A percentile compares a stretch with the other conserved stretches of the same genome.
phyloP scores from a whole-genome alignment of 1,140 invertebrate species.

The Muscidifurax raptorellus region DNA sequence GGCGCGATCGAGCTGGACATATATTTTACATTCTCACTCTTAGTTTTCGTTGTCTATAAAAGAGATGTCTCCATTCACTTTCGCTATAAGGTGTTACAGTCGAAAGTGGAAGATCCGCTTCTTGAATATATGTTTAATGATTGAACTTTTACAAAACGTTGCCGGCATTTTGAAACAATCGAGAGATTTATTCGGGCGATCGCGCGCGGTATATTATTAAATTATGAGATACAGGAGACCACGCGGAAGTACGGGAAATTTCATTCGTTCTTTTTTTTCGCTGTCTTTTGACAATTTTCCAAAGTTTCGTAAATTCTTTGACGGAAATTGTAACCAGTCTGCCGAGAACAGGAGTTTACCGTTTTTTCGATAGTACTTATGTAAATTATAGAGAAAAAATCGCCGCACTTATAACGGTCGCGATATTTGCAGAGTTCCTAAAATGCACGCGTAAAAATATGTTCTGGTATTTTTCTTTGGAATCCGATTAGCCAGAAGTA shows the following conservation, averaged over 20 bases:
- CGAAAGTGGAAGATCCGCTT: constrained; percentile 46
- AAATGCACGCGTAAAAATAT: background rate
- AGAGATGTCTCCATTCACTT: constrained; percentile 34
- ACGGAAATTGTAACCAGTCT: too few species aligned
- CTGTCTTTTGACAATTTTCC: too few species aligned
- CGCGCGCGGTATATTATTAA: too few species aligned
- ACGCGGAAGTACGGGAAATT: too few species aligned
- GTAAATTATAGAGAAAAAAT: constrained; percentile 7
- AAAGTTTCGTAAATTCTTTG: too few species aligned
- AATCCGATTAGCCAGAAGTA: background rate
- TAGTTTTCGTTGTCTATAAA: constrained; percentile 47
- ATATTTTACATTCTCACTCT: constrained; percentile 45
- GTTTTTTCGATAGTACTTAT: background rate
- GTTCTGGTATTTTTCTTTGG: background rate
- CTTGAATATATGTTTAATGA: constrained; percentile 14
- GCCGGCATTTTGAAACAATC: background rate
- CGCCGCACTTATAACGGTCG: constrained; percentile 2
- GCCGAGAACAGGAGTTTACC: background rate
- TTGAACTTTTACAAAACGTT: constrained; percentile 19
- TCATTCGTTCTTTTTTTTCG: too few species aligned
- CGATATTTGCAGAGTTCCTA: background rate
- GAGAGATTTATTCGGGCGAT: too few species aligned
- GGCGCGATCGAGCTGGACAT: background rate
- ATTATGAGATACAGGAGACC: too few species aligned
- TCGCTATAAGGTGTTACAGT: constrained; percentile 38